Evolutionary conservation across 2,797 vertebrate genomes (phyloP).

Genomic region (Coregonus ussuriensis): DNA sequence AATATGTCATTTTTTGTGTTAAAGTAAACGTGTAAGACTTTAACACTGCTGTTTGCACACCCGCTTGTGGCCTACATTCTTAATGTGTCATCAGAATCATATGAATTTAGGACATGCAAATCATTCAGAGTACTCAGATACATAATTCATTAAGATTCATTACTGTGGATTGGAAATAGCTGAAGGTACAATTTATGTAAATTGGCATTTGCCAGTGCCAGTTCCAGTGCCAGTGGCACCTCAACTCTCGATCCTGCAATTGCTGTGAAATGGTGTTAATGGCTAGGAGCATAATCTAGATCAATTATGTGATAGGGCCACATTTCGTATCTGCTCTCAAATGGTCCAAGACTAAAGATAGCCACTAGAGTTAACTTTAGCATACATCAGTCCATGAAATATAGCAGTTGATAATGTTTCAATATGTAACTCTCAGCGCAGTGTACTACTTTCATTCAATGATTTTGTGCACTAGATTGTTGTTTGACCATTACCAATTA

Average conservation of each 20-base stretch:
- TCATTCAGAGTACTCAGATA: not conserved
- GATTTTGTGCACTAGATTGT: too few species aligned
- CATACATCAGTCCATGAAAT: too few species aligned
- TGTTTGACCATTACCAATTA: not conserved
- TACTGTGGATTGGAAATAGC: not conserved
- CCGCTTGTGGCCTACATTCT: not conserved
- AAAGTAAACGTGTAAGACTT: not conserved
- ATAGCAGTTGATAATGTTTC: not conserved
- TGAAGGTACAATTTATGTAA: not conserved
- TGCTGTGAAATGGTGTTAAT: not conserved
- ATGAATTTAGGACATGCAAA: slow-evolving; percentile 1
- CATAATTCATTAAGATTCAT: not conserved
- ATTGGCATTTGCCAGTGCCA: not conserved
- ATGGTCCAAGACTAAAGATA: not conserved
- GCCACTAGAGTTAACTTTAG: too few species aligned
- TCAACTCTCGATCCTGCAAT: not conserved
- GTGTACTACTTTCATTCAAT: not conserved
- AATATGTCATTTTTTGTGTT: not conserved
- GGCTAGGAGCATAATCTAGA: not conserved
- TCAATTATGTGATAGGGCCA: not conserved
- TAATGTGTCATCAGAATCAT: not conserved
- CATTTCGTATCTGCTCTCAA: not conserved
- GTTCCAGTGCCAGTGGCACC: not conserved
- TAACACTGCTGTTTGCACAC: not conserved
- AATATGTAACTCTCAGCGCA: not conserved